Conservation (phyloP, 2,888 invertebrate genomes). For the Ectemnius cavifrons region DNA sequence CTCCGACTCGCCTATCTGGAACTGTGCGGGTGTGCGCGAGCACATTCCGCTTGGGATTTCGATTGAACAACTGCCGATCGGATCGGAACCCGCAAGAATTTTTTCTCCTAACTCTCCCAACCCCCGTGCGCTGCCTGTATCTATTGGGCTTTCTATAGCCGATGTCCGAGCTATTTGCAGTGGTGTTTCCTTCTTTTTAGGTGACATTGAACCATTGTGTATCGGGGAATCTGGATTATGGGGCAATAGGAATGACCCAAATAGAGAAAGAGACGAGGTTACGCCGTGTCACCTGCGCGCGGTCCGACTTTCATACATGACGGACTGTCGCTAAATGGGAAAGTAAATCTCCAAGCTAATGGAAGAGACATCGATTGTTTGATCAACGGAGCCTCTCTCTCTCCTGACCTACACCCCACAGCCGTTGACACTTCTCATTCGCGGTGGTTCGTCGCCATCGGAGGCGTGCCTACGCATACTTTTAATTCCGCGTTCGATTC, state of each 20-base stretch:
- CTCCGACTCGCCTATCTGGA: slow-evolving; percentile 28
- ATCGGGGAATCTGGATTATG: slow-evolving; percentile 49
- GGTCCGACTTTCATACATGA: slow-evolving; percentile 73
- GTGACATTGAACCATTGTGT: no score
- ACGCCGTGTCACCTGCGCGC: slow-evolving; percentile 43
- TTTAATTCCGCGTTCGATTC: slow-evolving; percentile 54
- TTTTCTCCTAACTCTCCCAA: not conserved
- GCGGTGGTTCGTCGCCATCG: slow-evolving; percentile 42
- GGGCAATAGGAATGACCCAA: slow-evolving; percentile 58
- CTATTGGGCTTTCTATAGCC: not conserved
- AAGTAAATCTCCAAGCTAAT: slow-evolving; percentile 75
- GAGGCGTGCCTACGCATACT: slow-evolving; percentile 45
- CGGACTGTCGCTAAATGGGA: slow-evolving; percentile 75
- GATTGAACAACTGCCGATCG: slow-evolving; percentile 2
- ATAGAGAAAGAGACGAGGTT: slow-evolving; percentile 43
- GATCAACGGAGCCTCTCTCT: slow-evolving; percentile 69
- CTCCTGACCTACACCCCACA: slow-evolving; percentile 76
- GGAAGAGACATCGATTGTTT: slow-evolving; percentile 76
- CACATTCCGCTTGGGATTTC: slow-evolving; percentile 23
- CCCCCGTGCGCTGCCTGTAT: not conserved
- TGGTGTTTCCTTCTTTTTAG: no score
- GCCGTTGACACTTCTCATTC: slow-evolving; percentile 74
- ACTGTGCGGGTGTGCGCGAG: slow-evolving; percentile 1
- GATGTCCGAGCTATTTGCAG: not conserved
- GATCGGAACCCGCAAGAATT: not conserved